Evolutionary conservation across 2,888 invertebrate genomes (phyloP), one percentile per base, ranked within the genome.

Genomic region (Schizotus pectinicornis): DNA sequence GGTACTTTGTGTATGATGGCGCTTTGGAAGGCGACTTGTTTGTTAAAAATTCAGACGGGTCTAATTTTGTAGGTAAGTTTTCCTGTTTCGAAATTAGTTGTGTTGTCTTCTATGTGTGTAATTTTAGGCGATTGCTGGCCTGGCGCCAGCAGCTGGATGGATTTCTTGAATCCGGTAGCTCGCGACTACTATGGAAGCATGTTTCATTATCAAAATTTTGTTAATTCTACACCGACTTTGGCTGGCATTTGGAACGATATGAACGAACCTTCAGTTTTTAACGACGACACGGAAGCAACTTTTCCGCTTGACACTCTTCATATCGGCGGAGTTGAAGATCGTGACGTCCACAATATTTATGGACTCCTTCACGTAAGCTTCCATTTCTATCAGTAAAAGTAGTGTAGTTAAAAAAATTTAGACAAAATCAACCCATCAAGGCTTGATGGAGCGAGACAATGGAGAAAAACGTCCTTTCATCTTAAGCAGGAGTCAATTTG

Each of bases 221-320:
- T 60, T 9, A 67, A 64, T 37, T 53, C 60, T 6, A 91, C 92
- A 0, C 88, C 91, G 0, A 90, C 89, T 7, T 90, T 94, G 70
- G 87, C 94, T 0, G 91, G 91, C 79, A 85, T 93, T 14, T 98
- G 98, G 98, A 98, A 98, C 74, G 98, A 98, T 71, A 98, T 98
- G 98, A 98, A 98, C 70, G 98, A 98, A 74, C 98, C 98, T 0
- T 94, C 95, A 3, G 94, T 98, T 0, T 98, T 98, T 79, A 95
- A 93, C 77, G 96, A 97, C 0, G 98, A 97, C 3, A 8, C 2
- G 1, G 53, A 52, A 37, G 22, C 46, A 30, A 38, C 53, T 9
- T 41, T 61, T 36, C 33, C 49, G 32, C 42, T 33, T 31, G 54
- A 47, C 32, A 31, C 34, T 6, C 6, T 57, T n/a, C 98, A 98